Percentiles rank a stretch among this genome's conserved stretches.
Conservation (phyloP, 2,888 invertebrate genomes). For the Pantelozetes paolii region DNA sequence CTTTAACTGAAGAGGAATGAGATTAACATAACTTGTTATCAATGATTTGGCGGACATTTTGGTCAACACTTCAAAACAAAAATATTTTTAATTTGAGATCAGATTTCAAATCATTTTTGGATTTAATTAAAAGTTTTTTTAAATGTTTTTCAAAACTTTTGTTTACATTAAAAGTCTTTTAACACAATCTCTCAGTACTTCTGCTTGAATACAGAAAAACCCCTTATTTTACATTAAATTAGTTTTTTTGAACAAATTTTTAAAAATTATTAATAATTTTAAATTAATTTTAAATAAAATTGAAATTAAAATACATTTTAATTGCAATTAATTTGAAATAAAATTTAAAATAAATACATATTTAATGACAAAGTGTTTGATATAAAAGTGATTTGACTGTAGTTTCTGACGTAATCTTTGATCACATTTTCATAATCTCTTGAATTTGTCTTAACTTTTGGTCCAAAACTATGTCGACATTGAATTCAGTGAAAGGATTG, state of each 20-base stretch:
- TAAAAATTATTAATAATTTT: background rate
- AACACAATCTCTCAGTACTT: too few species aligned
- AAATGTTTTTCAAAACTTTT: background rate
- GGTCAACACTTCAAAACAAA: background rate
- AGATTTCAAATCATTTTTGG: background rate
- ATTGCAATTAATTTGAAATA: too few species aligned
- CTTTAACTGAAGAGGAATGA: background rate
- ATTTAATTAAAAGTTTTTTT: background rate
- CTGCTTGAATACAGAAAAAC: too few species aligned
- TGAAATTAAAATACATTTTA: too few species aligned
- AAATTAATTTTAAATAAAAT: background rate
- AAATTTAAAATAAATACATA: too few species aligned
- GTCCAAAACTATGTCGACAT: background rate
- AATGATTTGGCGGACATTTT: background rate
- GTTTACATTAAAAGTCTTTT: too few species aligned
- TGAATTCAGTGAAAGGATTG: slow-evolving; percentile 35
- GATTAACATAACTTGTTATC: background rate
- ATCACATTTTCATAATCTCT: background rate
- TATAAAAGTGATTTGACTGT: background rate
- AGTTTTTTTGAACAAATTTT: too few species aligned
- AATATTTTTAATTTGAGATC: background rate
- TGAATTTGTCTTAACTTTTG: background rate
- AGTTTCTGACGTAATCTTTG: background rate
- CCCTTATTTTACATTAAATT: too few species aligned
- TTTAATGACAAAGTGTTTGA: background rate